phyloP scores from a whole-genome alignment of 2,888 invertebrate genomes.

The Tinea semifulvella region DNA sequence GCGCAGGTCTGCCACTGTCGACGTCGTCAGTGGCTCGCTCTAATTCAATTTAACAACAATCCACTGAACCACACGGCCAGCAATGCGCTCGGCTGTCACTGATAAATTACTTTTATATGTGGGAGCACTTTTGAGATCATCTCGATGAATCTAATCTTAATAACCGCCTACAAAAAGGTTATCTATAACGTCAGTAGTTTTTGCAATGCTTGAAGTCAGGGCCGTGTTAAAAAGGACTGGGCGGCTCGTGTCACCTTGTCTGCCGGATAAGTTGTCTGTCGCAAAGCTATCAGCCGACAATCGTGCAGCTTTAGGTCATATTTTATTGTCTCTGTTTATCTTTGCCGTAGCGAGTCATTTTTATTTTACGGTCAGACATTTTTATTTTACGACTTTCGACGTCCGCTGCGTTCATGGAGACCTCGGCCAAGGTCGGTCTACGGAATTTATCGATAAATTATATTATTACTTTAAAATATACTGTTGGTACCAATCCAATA shows the following conservation, averaged over 20 bases:
- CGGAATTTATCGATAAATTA: not conserved
- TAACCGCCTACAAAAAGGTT: not conserved
- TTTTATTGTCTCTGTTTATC: constrained; percentile 52
- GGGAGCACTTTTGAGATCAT: not conserved
- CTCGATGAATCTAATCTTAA: not conserved
- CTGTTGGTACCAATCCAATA: too few relatives aligned
- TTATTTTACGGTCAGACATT: constrained; percentile 49
- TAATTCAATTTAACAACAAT: constrained; percentile 62
- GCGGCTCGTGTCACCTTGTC: constrained; percentile 52
- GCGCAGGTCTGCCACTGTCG: constrained; percentile 33
- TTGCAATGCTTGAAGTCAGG: constrained; percentile 19
- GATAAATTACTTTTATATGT: constrained; percentile 22
- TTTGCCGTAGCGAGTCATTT: constrained; percentile 46
- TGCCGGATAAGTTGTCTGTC: constrained; percentile 53
- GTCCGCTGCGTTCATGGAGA: constrained; percentile 51
- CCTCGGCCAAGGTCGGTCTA: constrained; percentile 46
- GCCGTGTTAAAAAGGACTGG: constrained; percentile 57
- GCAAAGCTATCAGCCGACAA: constrained; percentile 60
- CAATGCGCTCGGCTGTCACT: constrained; percentile 36
- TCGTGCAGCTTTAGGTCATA: constrained; percentile 54
- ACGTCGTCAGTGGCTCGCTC: constrained; percentile 41
- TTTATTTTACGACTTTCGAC: constrained; percentile 59
- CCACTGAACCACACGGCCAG: constrained; percentile 42
- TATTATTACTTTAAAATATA: too few relatives aligned
- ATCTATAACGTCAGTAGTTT: not conserved